Evolutionary conservation across 30 jellyfish, hydroid and myxozoan species (phyloP), one percentile per base, ranked within the genome.

Genomic region (Nemopilema nomurai): DNA sequence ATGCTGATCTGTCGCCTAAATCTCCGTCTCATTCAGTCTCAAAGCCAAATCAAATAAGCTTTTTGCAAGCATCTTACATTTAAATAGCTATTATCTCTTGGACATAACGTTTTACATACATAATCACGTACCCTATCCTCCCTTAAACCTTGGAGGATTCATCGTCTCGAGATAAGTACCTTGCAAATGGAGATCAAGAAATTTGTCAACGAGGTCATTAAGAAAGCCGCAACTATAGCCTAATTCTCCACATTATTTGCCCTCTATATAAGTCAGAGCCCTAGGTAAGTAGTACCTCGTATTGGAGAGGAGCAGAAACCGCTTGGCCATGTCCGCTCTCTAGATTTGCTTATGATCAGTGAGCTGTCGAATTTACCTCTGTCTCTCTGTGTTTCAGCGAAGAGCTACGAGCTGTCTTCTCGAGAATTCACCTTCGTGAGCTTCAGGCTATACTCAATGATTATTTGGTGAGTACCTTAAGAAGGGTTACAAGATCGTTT

Each of bases 381-480:
- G 57, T 41, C 9, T 63, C n/a, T 27, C 25, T 27, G 26, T 19
- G 9, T 50, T 76, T 3, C 76, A 76, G 86, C 28, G 86, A 76
- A 25, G 86, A 62, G 18, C 76, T 76, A 21, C 66, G 50, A 76
- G 86, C 66, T 0, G 65, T 51, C 29, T 53, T 76, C 50, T 16
- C 77, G 18, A 52, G 52, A 26, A 62, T 53, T 26, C 63, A 50
- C 30, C 77, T 53, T 21, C 75, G 86, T 16, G 29, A 62, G 28
- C 52, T 76, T 30, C 86, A 76, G 26, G 62, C 76, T 49, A 76
- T n/a, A 49, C 75, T 76, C 16, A 73, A 53, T 22, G 75, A 76
- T 0, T 76, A 1, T 76, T 57, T 76, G 86, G 86, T 76, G 27
- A 76, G 86, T 49, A 0, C n/a, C 57, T 41, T 41, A 41, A 3